Evolutionary conservation across 1,140 invertebrate species (phyloP).

Genomic region (Panagrolaimus sp.): DNA sequence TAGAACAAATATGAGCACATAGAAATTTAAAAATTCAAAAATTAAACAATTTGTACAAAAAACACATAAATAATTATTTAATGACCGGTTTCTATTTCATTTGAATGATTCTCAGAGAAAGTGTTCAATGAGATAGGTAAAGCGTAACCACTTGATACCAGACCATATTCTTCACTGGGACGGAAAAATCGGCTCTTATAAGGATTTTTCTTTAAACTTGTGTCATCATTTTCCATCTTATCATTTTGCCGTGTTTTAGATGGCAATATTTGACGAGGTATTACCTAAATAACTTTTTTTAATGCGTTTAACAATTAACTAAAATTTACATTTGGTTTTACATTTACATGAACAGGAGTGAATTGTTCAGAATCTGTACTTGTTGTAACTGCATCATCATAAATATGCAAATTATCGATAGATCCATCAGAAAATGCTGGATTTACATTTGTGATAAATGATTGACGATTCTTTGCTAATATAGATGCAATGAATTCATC

Average conservation of each 20-base stretch:
- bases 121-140: too few species aligned
- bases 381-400: not conserved
- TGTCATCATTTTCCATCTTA: not conserved
- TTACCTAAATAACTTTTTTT: not conserved
- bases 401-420: not conserved
- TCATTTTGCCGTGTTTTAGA: not conserved
- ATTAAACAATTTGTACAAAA: too few species aligned
- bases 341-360: not conserved
- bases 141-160: not conserved
- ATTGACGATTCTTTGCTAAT: conserved; percentile 1
- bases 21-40: too few species aligned
- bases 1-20: too few species aligned
- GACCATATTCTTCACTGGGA: conserved; percentile 1
- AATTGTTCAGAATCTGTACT: not conserved
- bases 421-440: not conserved
- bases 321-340: too few species aligned
- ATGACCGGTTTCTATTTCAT: too few species aligned
- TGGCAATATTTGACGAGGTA: not conserved
- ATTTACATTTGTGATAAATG: not conserved
- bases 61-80: too few species aligned
- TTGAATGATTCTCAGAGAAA: too few species aligned
- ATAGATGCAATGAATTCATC: conserved; percentile 4
- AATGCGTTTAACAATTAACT: too few species aligned
- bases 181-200: not conserved
- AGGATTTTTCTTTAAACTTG: not conserved